Percentiles rank a stretch among this genome's conserved stretches.
phyloP scores from a whole-genome alignment of 64 coral and sea anemone species.

The Montipora capricornis region DNA sequence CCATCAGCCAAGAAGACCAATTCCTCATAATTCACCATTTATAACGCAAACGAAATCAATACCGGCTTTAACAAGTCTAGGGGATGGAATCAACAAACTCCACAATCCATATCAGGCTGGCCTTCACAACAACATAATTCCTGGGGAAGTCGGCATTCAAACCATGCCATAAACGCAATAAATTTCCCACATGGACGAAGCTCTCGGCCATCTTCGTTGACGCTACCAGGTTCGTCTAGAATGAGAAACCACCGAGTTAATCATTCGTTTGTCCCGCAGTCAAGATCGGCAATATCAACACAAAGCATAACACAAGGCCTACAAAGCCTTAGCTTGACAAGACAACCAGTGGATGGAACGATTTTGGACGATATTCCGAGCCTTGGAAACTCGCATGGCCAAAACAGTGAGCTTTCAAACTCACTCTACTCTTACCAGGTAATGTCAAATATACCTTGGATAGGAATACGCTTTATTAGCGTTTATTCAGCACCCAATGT shows the following conservation, averaged over 20 bases:
- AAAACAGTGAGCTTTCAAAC: conserved; percentile 88
- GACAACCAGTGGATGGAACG: conserved; percentile 91
- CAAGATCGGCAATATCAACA: conserved; percentile 72
- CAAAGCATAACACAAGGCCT: conserved; percentile 95
- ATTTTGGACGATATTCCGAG: conserved; percentile 91
- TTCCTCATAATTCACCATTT: conserved; percentile 82
- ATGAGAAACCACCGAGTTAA: conserved; percentile 73
- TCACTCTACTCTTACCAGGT: conserved; percentile 93
- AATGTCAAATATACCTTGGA: conserved; percentile 16
- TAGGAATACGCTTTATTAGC: background rate
- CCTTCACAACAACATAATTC: conserved; percentile 72
- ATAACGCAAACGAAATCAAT: conserved; percentile 86
- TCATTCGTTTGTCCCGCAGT: conserved; percentile 53
- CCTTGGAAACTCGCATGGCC: conserved; percentile 93
- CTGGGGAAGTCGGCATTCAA: conserved; percentile 74
- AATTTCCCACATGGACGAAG: conserved; percentile 61
- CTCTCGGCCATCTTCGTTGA: conserved; percentile 66
- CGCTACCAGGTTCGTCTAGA: conserved; percentile 60
- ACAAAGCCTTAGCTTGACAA: conserved; percentile 79
- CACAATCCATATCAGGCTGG: conserved; percentile 74
- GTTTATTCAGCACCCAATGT: background rate
- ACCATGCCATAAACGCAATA: conserved; percentile 49
- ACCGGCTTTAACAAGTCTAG: conserved; percentile 65
- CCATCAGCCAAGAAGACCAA: conserved; percentile 88
- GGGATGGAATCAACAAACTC: conserved; percentile 90